Percentiles rank a stretch among this genome's conserved stretches.
Conservation (phyloP, 2,888 invertebrate species). For the Epistrophe eligans region DNA sequence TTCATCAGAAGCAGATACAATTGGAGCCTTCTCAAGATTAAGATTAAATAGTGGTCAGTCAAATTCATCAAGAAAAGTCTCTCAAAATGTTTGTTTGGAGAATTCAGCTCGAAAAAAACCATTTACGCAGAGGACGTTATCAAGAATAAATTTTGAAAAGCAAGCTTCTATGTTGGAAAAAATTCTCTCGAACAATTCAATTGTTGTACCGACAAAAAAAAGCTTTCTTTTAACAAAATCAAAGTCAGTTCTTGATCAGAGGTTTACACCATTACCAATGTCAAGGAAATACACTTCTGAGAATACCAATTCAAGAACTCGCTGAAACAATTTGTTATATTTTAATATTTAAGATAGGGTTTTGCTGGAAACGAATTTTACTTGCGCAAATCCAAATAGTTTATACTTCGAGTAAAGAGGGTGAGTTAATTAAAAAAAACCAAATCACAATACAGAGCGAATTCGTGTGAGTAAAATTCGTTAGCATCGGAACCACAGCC, state of each 20-base stretch:
- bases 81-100: background rate
- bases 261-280: background rate
- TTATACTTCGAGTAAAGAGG: too few relatives aligned
- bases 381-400: background rate
- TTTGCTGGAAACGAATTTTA: background rate
- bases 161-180: conserved; percentile 25
- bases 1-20: background rate
- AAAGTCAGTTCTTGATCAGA: conserved; percentile 16
- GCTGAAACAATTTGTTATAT: background rate
- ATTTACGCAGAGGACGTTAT: background rate
- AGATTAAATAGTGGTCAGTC: background rate
- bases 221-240: conserved; percentile 5
- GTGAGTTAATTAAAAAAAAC: too few relatives aligned
- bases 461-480: too few relatives aligned
- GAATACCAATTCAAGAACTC: background rate
- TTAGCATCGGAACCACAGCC: too few relatives aligned
- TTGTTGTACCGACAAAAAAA: background rate
- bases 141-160: background rate
- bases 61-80: background rate
- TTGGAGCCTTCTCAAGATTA: background rate
- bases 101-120: background rate
- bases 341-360: background rate
- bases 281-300: background rate
- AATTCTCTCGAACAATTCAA: conserved; percentile 40
- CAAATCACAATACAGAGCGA: too few relatives aligned